Evolutionary conservation across 2,888 invertebrate genomes (phyloP), one percentile per base, ranked within the genome.

Genomic region (Tachina grossa): DNA sequence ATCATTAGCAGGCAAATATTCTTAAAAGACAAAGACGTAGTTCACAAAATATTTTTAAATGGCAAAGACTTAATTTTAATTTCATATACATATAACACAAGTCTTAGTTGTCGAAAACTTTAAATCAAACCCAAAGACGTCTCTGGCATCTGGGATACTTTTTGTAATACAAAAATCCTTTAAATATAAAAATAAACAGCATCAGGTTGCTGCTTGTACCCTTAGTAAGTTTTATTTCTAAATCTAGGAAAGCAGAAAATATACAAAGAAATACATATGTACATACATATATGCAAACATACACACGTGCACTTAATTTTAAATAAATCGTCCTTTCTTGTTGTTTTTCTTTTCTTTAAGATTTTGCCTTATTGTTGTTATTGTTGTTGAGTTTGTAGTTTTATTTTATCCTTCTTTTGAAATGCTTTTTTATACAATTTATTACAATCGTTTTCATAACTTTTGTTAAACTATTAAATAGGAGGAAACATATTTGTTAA

Each of bases 161-260:
- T 31, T 63, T 13, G 14, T 49, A 55, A 65, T 80, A 65, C 19
- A 65, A 72, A 55, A 49, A 79, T 65, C 47, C 59, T 59, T 68
- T 74, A 51, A 75, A 57, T 22, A 51, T 65, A 19, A 41, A 82
- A 53, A 45, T 45, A 61, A 69, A 63, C 76, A 82, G 69, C 76
- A 82, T 76, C 63, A 76, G 76, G 82, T 76, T 82, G 75, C 43
- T 82, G 75, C 43, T 63, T 66, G 41, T 57, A 43, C 45, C 61
- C 19, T 45, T 14, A 41, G 13, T 14, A 1, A 45, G 11, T 45
- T 76, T 22, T 57, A 45, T 39, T 39, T 41, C 13, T 51, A 43
- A 11, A 19, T 41, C 43, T 51, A 31, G 31, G 19, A 16, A 57
- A 57, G 47, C 8, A 41, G 16, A 43, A 43, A 31, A 78, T 16